Base-by-base conservation (phyloP, 2,113 vertebrate species). In the Thamnophis sirtalis region DNA sequence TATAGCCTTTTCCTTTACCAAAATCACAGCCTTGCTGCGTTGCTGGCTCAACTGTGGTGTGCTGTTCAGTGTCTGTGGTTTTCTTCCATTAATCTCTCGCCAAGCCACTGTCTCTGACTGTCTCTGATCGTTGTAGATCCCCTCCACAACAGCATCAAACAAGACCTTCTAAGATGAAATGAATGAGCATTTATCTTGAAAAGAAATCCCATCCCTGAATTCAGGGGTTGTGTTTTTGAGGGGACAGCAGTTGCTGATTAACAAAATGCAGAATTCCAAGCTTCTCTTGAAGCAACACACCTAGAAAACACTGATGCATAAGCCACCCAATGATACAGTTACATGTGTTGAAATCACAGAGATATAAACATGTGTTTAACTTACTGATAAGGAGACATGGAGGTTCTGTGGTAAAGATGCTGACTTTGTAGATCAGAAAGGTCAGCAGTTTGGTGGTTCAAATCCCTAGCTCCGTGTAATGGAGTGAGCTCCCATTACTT, bases 101-200 rank as follows among this genome's bases (percentile, higher is more conserved):
- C 98, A 98, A 98, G 98, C 98, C 98, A 97, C 98, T 98, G 98
- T 98, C 98, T 98, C 98, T 98, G 93, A 13, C 97, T 97, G 97
- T 94, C 97, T 96, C 96, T 97, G 96, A 95, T 96, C 94, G 94
- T 95, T 97, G 96, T 97, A 89, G 95, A 94, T 95, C 85, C 96
- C 3, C 97, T 97, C 97, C 96, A 92, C 91, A 94, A 96, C 96
- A 92, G 93, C 92, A 89, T 1, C 86, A 4, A 0, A 5, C 9
- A 50, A 85, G 60, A 49, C 95, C 95, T 87, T 21, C 28, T 60
- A 92, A 90, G 2, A 91, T 63, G 89, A 89, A 89, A 85, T 17
- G 13, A 24, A 63, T 3, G 51, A 84, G 89, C 87, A 15, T 90
- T 93, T 88, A 93, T 0, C 13, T 89, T 95, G 92, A 95, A 89